Evolutionary conservation across 2,113 vertebrate genomes (phyloP).

Genomic region (Pyxicephalus adspersus): DNA sequence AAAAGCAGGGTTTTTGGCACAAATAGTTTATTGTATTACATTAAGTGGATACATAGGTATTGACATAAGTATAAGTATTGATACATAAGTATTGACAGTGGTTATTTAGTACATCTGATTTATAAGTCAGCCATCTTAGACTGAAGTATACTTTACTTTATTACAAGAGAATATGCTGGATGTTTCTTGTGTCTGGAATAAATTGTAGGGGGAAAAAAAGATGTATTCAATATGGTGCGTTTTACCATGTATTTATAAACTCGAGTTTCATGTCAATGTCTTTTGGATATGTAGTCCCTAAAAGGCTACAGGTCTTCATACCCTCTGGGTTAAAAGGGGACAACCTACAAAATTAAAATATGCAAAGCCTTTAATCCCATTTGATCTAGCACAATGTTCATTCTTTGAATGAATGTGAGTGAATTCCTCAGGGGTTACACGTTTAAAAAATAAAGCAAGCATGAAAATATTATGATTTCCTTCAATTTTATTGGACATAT

Average conservation of each 20-base stretch:
- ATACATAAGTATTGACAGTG: background rate
- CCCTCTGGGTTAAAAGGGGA: constrained; percentile 6
- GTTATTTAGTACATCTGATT: background rate
- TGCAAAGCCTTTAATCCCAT: constrained; percentile 3
- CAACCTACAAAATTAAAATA: constrained; percentile 27
- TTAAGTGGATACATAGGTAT: too few relatives aligned
- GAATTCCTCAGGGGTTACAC: constrained; percentile 32
- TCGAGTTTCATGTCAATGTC: constrained; percentile 24
- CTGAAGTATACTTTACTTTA: background rate
- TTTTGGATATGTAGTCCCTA: constrained; percentile 29
- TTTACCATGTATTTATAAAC: constrained; percentile 28
- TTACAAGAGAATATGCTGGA: too few relatives aligned
- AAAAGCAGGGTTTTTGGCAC: too few relatives aligned
- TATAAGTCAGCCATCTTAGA: background rate
- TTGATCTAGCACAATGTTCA: constrained; percentile 6
- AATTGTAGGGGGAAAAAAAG: background rate
- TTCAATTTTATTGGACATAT: background rate
- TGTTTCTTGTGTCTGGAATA: too few relatives aligned
- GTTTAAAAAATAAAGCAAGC: background rate
- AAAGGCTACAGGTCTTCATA: constrained; percentile 33
- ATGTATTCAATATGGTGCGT: background rate
- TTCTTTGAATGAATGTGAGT: constrained; percentile 14
- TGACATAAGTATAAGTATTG: too few relatives aligned
- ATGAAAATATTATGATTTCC: background rate
- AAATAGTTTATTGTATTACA: too few relatives aligned